Evolutionary conservation across 2,888 invertebrate genomes (phyloP).

Genomic region (Dione juno): DNA sequence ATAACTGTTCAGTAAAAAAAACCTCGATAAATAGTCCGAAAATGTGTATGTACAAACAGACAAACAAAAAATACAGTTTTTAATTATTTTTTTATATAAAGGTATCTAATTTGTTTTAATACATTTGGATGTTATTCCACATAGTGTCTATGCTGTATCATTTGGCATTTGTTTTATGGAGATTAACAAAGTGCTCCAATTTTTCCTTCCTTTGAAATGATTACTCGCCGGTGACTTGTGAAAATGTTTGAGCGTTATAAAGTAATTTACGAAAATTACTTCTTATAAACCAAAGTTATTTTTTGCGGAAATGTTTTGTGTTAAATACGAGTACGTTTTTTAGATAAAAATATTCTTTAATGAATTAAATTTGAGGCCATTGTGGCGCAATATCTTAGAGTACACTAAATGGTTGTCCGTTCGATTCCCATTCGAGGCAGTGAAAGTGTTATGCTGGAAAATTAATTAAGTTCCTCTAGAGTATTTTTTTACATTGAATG

Average conservation of each 20-base stretch:
- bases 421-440: too few relatives aligned
- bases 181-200: conserved; percentile 55
- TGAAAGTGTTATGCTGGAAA: too few relatives aligned
- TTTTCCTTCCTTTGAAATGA: conserved; percentile 56
- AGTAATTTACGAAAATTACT: conserved; percentile 35
- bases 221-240: conserved; percentile 58
- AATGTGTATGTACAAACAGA: too few relatives aligned
- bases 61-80: too few relatives aligned
- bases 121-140: conserved; percentile 37
- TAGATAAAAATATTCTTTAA: neutral
- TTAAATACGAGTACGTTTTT: neutral
- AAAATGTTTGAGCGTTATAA: conserved; percentile 45
- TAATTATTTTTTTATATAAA: too few relatives aligned
- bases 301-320: neutral
- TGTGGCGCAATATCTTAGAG: too few relatives aligned
- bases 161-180: conserved; percentile 57
- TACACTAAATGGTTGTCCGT: too few relatives aligned
- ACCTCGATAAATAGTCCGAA: too few relatives aligned
- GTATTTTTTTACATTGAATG: too few relatives aligned
- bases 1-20: too few relatives aligned
- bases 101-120: conserved; percentile 6
- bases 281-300: conserved; percentile 5
- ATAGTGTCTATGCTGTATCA: conserved; percentile 63
- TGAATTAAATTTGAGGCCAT: neutral
- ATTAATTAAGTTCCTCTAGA: too few relatives aligned